Evolutionary conservation across 2,113 vertebrate species (phyloP), one percentile per base, ranked within the genome.

Genomic region (Cynocephalus volans): DNA sequence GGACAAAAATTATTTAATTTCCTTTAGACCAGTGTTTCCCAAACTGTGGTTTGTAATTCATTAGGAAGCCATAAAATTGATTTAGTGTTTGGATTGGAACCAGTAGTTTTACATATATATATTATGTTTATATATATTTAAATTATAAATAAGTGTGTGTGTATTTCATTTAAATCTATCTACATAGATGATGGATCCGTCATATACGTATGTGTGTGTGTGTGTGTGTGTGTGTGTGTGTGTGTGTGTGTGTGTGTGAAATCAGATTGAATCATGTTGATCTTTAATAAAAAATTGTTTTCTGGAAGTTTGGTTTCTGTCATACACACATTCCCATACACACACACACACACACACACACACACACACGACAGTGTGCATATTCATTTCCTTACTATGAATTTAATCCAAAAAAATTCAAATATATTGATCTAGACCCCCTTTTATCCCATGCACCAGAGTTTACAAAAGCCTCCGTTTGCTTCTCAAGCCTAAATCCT

Each of bases 221-320:
- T 56, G 54, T 56, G 54, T 56, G 54, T 56, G 54, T 56, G 54
- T 56, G 8, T 67, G 23, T n/a, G 41, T 54, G 48, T n/a, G 48
- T 67, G 5, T n/a, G 41, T 33, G 41, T 62, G 5, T 67, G 23
- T n/a, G 41, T 54, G 48, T n/a, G 48, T 67, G 5, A 72, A 6
- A 81, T 64, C 36, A 90, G 60, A 89, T 15, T 90, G 2, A 1
- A 80, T 56, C 23, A 76, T 31, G 17, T 14, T 85, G 19, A 5
- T 85, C 48, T 31, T 92, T 81, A 95, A 17, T 52, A 60, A 89
- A 89, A 85, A 76, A 21, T 33, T 85, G 3, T 24, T 85, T 90
- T 93, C 1, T 26, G 65, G 64, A 93, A 69, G 4, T 77, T 82
- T 65, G 10, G 13, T 64, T 72, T 93, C 24, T 76, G 6, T 87